phyloP scores from a whole-genome alignment of 2,797 vertebrate species.

The Ceyx erithaca region DNA sequence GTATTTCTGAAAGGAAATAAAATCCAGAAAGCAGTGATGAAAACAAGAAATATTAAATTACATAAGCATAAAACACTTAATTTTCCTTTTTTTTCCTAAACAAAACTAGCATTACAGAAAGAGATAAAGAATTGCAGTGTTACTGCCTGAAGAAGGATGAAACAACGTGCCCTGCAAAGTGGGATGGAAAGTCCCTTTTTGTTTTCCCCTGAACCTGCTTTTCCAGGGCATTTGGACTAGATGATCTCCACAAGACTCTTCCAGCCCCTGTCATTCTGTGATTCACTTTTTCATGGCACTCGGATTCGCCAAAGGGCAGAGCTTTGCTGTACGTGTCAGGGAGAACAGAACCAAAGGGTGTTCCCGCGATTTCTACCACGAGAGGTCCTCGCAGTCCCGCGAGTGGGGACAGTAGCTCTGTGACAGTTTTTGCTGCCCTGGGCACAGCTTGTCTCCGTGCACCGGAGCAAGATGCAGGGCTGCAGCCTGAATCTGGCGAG shows the following conservation, averaged over 20 bases:
- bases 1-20: not conserved
- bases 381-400: not conserved
- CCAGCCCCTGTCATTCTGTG: too few species aligned
- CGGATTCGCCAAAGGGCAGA: rapidly evolving
- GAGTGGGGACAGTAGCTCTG: not conserved
- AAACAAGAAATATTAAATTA: not conserved
- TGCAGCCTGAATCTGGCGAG: not conserved
- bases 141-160: not conserved
- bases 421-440: not conserved
- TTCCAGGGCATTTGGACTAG: too few species aligned
- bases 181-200: not conserved
- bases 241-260: too few species aligned
- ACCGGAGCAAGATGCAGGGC: not conserved
- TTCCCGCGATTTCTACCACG: not conserved
- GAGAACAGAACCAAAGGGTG: not conserved
- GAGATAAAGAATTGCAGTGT: not conserved
- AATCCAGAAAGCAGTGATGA: not conserved
- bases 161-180: not conserved
- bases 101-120: not conserved
- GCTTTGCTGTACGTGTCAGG: rapidly evolving
- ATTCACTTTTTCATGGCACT: rapidly evolving
- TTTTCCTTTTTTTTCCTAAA: not conserved
- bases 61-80: not conserved
- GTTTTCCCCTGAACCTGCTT: too few species aligned
- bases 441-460: too few species aligned